Percentiles rank a stretch among this genome's conserved stretches.
These are phyloP conservation scores for Natator depressus DNA, from an alignment of 2,113 vertebrate genomes.

Conservation along the genomic window DNA sequence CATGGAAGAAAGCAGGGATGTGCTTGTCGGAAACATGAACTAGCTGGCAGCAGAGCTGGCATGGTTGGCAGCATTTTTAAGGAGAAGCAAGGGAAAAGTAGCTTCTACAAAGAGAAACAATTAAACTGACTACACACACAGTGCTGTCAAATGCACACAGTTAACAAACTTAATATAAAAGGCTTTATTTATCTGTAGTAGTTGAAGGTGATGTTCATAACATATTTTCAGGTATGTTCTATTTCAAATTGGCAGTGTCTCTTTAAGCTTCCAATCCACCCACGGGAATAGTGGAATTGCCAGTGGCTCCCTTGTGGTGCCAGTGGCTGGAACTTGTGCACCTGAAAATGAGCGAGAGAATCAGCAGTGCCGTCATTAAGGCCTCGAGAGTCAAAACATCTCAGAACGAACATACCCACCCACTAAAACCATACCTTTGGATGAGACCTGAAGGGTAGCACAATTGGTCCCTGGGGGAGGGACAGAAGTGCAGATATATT, in stretches of 20 bases:
- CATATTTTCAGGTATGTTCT: neutral
- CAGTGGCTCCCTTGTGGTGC: neutral
- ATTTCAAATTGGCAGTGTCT: neutral
- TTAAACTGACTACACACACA: rapidly evolving
- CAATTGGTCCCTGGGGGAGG: neutral
- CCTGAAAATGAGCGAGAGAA: neutral
- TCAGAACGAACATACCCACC: neutral
- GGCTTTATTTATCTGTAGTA: neutral
- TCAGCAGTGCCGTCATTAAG: neutral
- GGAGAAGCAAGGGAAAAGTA: neutral
- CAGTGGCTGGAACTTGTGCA: neutral
- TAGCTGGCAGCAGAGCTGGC: neutral
- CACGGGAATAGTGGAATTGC: neutral
- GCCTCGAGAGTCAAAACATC: neutral
- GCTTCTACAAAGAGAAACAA: neutral
- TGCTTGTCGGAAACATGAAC: rapidly evolving
- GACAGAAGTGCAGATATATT: neutral
- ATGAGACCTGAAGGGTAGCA: neutral
- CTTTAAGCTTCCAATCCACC: neutral
- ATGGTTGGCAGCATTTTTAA: neutral
- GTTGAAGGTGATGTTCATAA: neutral
- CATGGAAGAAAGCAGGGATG: neutral
- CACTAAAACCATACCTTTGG: neutral
- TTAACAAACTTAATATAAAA: neutral
- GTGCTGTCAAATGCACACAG: neutral